phyloP scores from a whole-genome alignment of 2,113 vertebrate species.

The Tonatia bakeri region DNA sequence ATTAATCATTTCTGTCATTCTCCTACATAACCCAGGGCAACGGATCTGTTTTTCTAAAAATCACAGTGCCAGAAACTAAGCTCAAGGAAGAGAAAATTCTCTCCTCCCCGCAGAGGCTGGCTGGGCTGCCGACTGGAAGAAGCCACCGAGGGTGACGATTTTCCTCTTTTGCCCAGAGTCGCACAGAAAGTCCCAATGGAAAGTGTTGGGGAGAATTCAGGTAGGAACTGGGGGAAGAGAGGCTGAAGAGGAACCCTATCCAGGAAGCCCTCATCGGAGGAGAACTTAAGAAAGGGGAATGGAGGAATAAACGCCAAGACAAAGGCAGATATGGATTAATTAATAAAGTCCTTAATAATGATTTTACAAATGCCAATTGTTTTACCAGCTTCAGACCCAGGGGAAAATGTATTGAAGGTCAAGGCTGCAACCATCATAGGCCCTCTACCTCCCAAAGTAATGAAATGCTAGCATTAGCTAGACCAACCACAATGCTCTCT shows the following conservation, averaged over 20 bases:
- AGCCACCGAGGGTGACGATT: neutral
- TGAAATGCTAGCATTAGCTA: neutral
- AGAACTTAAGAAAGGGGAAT: neutral
- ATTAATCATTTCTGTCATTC: conserved; percentile 73
- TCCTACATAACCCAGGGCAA: conserved; percentile 39
- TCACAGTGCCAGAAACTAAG: conserved; percentile 33
- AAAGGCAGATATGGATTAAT: neutral
- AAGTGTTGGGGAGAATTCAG: conserved; percentile 36
- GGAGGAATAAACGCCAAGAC: neutral
- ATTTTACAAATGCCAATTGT: neutral
- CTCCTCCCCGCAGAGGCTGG: neutral
- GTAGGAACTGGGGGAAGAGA: neutral
- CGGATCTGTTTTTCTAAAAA: conserved; percentile 64
- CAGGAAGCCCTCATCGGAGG: neutral
- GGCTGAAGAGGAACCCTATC: neutral
- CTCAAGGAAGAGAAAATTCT: conserved; percentile 40
- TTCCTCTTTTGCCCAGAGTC: neutral
- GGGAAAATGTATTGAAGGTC: neutral
- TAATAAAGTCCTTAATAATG: neutral
- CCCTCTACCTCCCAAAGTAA: neutral
- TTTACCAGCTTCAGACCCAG: neutral
- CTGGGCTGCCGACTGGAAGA: conserved; percentile 6
- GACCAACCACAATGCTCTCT: neutral
- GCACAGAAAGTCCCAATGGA: neutral
- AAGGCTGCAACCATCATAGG: neutral